phyloP scores from a whole-genome alignment of 2,797 vertebrate species.

The Atherinosoma microstoma region DNA sequence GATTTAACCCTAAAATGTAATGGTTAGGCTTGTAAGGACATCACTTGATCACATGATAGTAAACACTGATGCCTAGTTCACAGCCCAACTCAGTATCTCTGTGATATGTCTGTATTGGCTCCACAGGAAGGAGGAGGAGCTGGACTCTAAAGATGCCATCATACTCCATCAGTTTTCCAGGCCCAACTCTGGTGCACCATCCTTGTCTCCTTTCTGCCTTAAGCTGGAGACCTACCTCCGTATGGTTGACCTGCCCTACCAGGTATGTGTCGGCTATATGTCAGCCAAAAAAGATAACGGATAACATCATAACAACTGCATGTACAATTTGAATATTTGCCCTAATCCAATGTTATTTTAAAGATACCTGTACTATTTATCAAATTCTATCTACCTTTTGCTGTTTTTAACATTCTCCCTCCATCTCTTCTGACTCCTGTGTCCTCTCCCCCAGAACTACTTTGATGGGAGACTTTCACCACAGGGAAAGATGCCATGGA shows the following conservation, averaged over 20 bases:
- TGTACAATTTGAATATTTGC: not conserved
- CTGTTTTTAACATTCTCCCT: not conserved
- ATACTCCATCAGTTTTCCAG: slow-evolving; percentile 98
- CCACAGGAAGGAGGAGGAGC: slow-evolving; percentile 94
- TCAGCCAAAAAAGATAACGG: too few relatives aligned
- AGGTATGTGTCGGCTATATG: slow-evolving; percentile 80
- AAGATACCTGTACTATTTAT: not conserved
- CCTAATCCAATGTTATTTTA: not conserved
- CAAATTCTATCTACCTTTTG: not conserved
- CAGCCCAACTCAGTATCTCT: not conserved
- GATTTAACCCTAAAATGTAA: not conserved
- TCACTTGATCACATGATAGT: not conserved
- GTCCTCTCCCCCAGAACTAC: slow-evolving; percentile 88
- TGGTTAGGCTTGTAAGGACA: not conserved
- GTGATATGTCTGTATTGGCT: slow-evolving; percentile 14
- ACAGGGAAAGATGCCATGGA: slow-evolving; percentile 99
- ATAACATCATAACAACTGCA: too few relatives aligned
- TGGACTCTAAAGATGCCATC: slow-evolving; percentile 97
- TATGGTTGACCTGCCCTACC: slow-evolving; percentile 97
- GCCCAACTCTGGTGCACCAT: slow-evolving; percentile 91
- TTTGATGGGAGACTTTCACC: slow-evolving; percentile 98
- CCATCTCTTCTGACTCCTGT: not conserved
- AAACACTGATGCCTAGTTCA: not conserved
- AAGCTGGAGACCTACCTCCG: slow-evolving; percentile 99
- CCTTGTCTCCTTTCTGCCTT: slow-evolving; percentile 96